Evolutionary conservation across 1,140 invertebrate species (phyloP).

Genomic region (Solenopsis invicta): DNA sequence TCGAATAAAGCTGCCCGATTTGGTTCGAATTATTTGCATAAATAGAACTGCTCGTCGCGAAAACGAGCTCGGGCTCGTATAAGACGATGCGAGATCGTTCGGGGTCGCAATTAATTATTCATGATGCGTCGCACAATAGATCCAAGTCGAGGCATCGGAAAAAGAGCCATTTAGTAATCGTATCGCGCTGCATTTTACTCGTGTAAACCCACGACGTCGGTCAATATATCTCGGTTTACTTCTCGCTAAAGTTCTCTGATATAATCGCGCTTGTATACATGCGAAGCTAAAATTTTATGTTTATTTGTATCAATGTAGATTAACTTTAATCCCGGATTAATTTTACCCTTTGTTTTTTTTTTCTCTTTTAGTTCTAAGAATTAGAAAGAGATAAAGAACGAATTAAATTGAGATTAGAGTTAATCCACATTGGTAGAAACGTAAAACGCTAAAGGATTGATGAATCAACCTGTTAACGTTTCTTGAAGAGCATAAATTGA

Average conservation of each 20-base stretch:
- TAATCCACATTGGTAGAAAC: too few species aligned
- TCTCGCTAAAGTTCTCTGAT: not conserved
- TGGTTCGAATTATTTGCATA: not conserved
- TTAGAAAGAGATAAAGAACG: too few species aligned
- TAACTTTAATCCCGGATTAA: too few species aligned
- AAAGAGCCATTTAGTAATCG: not conserved
- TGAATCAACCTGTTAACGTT: too few species aligned
- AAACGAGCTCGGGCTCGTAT: not conserved
- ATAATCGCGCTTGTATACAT: not conserved
- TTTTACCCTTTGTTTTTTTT: too few species aligned
- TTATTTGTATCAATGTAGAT: too few species aligned
- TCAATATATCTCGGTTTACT: not conserved
- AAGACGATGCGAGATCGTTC: not conserved
- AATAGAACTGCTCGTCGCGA: not conserved
- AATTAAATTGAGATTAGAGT: too few species aligned
- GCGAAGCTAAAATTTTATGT: too few species aligned
- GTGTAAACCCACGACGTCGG: too few species aligned
- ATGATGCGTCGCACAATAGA: not conserved
- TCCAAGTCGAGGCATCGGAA: not conserved
- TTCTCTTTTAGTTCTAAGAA: too few species aligned
- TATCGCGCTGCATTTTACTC: not conserved
- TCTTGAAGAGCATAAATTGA: too few species aligned
- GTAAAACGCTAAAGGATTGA: too few species aligned
- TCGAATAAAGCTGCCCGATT: not conserved
- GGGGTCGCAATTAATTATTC: slow-evolving; percentile 31